phyloP scores from a whole-genome alignment of 2,888 invertebrate genomes.

The Lottia scabra region DNA sequence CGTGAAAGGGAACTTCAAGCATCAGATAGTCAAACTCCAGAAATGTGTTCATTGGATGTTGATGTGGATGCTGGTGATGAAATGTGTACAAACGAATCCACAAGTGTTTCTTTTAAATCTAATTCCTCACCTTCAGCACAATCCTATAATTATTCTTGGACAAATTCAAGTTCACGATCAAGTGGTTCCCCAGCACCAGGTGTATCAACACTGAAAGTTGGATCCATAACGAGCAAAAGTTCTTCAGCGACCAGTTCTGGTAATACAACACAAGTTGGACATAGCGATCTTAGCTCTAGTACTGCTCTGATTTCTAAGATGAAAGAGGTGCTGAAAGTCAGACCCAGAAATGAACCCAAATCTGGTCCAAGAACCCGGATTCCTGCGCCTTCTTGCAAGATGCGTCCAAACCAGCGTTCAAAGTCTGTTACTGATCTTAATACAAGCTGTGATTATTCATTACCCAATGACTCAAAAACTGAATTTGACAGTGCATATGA shows the following conservation, averaged over 20 bases:
- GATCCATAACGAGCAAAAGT: slow-evolving; percentile 17
- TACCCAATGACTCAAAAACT: slow-evolving; percentile 1
- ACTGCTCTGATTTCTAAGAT: slow-evolving; percentile 47
- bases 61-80: slow-evolving; percentile 28
- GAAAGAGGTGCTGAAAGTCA: slow-evolving; percentile 53
- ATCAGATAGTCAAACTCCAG: slow-evolving; percentile 52
- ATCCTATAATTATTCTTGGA: slow-evolving; percentile 25
- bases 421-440: slow-evolving; percentile 44
- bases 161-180: slow-evolving; percentile 3
- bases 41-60: slow-evolving; percentile 22
- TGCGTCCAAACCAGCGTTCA: slow-evolving; percentile 40
- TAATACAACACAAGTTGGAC: slow-evolving; percentile 1
- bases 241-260: slow-evolving; percentile 19
- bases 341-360: slow-evolving; percentile 47
- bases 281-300: slow-evolving; percentile 17
- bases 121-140: slow-evolving; percentile 26
- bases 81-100: neutral
- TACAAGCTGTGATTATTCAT: neutral
- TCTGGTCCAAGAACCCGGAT: slow-evolving; percentile 42
- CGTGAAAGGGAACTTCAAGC: slow-evolving; percentile 54
- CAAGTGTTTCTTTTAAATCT: neutral
- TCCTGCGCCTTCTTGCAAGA: slow-evolving; percentile 42
- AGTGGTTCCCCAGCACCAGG: slow-evolving; percentile 12
- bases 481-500: slow-evolving; percentile 12
- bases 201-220: neutral